These are phyloP conservation scores for Leptoclinus maculatus DNA, from an alignment of 2,797 vertebrate species.

Conservation along the genomic window DNA sequence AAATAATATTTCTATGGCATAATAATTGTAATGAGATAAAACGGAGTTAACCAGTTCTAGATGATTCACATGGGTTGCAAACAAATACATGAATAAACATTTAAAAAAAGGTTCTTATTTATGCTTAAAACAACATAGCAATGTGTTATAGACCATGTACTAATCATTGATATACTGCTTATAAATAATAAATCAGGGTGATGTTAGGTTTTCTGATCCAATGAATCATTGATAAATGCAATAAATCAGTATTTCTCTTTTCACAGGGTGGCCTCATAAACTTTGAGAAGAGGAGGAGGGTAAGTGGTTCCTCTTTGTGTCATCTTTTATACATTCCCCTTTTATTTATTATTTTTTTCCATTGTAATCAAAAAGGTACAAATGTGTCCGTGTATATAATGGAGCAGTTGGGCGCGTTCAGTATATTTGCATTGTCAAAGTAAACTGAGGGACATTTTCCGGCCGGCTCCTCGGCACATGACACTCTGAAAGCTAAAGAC, in stretches of 20 bases:
- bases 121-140: neutral
- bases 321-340: neutral
- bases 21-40: neutral
- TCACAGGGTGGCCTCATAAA: conserved; percentile 88
- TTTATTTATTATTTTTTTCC: neutral
- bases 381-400: neutral
- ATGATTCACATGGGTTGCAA: neutral
- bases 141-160: neutral
- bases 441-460: conserved; percentile 7
- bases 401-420: conserved; percentile 2
- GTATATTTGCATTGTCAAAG: conserved; percentile 8
- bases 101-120: neutral
- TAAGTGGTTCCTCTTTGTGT: conserved; percentile 68
- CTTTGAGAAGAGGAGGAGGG: conserved; percentile 91
- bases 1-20: neutral
- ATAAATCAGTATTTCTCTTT: conserved; percentile 16
- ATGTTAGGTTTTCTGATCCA: neutral
- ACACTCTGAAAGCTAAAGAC: neutral
- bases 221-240: neutral
- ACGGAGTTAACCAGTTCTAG: neutral
- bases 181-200: neutral
- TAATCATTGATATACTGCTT: neutral
- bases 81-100: neutral
- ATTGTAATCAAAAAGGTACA: neutral
- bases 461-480: neutral